Base-by-base conservation (phyloP, 2,797 vertebrate species). In the Spinus olivaceus region DNA sequence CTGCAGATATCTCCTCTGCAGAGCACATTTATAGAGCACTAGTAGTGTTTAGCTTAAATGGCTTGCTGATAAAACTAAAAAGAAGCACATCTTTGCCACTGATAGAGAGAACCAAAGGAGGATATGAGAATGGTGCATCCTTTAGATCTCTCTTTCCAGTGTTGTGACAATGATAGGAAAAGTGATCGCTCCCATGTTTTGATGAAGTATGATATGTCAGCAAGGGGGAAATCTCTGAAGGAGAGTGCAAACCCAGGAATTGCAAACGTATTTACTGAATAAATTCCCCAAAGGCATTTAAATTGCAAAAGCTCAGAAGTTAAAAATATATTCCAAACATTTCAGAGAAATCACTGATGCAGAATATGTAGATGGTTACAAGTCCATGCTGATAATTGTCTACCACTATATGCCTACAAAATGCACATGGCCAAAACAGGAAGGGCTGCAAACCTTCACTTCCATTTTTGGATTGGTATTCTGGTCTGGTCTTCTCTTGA, bases 401-500 rank as follows among this genome's bases (percentile, higher is more conserved):
- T 86, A 6, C 46, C 24, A 32, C 39, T 8, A 2, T 30, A 17
- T 41, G 44, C 39, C 56, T 78, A 24, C 32, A 50, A 91, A 88
- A 54, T 53, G 50, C 33, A 23, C 1, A 10, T 86, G 66, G 73
- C 65, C 86, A 72, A 78, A 95, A 83, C 2, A 13, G 76, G 71
- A 80, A 67, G 89, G 30, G 59, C 86, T 19, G 32, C 79, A 88
- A 95, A 72, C 72, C 61, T 86, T 84, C 65, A 44, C 81, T 91
- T 87, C 93, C 81, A 72, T 93, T 95, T 97, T 95, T 95, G 95
- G 94, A 41, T 56, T 0, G 5, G 61, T 89, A 86, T 91, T 95
- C 76, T 92, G 76, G 22, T 89, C 88, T 84, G 81, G 35, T 90
- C 47, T 77, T 60, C 67, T 76, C 81, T 64, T 64, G 46, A 89